Conservation (phyloP, 2,113 vertebrate species). For the Oophaga pumilio region DNA sequence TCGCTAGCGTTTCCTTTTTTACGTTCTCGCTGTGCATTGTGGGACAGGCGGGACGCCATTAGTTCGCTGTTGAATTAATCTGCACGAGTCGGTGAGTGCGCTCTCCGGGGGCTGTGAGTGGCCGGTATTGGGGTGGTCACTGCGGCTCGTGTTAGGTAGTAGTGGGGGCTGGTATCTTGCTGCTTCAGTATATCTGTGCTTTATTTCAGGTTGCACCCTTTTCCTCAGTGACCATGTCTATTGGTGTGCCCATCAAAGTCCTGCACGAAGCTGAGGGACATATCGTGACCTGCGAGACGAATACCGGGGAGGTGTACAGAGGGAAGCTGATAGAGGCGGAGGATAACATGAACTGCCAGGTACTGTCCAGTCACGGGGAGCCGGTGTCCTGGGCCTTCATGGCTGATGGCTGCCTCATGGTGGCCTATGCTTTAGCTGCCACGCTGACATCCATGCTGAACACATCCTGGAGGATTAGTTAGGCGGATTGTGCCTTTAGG, state of each 20-base stretch:
- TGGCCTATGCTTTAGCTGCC: too few species aligned
- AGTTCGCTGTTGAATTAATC: background rate
- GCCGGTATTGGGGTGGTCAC: rapidly evolving
- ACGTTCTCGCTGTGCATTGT: conserved; percentile 61
- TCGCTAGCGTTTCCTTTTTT: conserved; percentile 19
- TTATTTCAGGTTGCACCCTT: conserved; percentile 12
- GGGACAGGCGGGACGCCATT: conserved; percentile 61
- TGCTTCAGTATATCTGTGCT: background rate
- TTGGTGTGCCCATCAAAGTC: conserved; percentile 97
- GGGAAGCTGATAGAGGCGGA: conserved; percentile 96
- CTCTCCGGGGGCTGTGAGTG: background rate
- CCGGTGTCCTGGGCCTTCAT: too few species aligned
- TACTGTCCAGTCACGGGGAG: conserved; percentile 58
- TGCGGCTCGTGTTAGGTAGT: background rate
- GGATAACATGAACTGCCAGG: conserved; percentile 99
- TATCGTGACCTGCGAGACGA: conserved; percentile 96
- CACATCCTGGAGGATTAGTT: too few species aligned
- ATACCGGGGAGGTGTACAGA: conserved; percentile 93
- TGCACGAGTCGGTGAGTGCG: background rate
- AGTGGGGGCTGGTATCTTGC: background rate
- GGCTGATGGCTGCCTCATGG: too few species aligned
- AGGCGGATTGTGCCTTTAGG: too few species aligned
- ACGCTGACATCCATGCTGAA: too few species aligned
- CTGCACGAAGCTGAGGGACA: conserved; percentile 97
- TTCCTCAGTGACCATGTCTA: conserved; percentile 78